Base-by-base conservation (phyloP, 2,113 vertebrate species). In the Falco punctatus region DNA sequence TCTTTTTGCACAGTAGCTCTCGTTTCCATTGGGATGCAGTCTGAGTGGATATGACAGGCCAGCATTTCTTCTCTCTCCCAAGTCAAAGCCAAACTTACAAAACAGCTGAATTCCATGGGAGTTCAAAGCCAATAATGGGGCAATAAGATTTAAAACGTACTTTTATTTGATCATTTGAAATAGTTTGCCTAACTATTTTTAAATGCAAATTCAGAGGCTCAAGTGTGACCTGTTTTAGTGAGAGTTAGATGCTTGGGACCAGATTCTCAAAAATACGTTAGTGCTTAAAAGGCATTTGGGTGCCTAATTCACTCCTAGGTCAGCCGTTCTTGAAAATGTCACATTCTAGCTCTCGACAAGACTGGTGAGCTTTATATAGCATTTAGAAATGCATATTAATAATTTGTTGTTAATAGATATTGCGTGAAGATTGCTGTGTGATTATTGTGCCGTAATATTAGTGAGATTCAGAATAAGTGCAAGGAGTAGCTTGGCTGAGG, bases 61-160 rank as follows among this genome's bases (percentile, higher is more conserved):
- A 73, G 38, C 5, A 2, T 71, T 83, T 90, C 62, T 70, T 73
- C 70, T 91, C 80, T 93, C 55, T 51, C 72, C 38, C 23, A 93
- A 85, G 91, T 94, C 51, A 93, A 90, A 93, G 74, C 13, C 86
- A 62, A 78, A 74, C 42, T 67, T 84, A 38, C 38, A 81, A 80
- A 86, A 44, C 17, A 79, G 61, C 42, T 83, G 90, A 38, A 84
- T 32, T 90, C 72, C 42, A 58, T n/a, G 64, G 51, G 42, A 88
- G 18, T 81, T 89, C 67, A 94, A 94, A 81, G 69, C 17, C 42
- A 72, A 8, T 77, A 72, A 69, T 9, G 49, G 54, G 35, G 35
- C 38, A 80, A 40, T 49, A 55, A 33, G 17, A n/a, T 85, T 91
- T 51, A 1, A 75, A 88, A 92, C 88, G 33, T 4, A 13, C 27